A percentile compares a stretch with the other conserved stretches of the same genome.
Evolutionary conservation across 1,140 invertebrate genomes (phyloP).

Genomic region (Drosophila varians): DNA sequence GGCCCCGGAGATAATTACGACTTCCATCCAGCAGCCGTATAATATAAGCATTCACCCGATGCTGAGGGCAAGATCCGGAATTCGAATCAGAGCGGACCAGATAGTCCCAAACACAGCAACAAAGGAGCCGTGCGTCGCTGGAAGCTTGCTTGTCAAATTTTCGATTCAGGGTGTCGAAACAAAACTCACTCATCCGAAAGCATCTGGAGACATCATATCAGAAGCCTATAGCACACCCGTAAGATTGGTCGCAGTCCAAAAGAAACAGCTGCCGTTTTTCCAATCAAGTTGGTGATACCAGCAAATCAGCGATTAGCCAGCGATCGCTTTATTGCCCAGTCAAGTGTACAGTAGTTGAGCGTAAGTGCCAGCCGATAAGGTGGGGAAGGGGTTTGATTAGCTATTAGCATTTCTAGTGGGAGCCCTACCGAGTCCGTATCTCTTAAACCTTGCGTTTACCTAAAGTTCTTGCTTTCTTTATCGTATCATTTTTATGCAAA

Average conservation of each 20-base stretch:
- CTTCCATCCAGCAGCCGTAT: conserved; percentile 6
- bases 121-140: conserved; percentile 9
- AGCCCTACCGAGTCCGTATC: background rate
- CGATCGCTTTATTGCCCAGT: conserved; percentile 37
- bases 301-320: conserved; percentile 16
- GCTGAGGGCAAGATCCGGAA: conserved; percentile 6
- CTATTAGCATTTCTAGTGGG: background rate
- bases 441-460: background rate
- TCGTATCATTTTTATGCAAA: conserved; percentile 18
- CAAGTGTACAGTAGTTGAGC: conserved; percentile 30
- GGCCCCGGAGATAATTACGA: conserved; percentile 8
- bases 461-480: conserved; percentile 1
- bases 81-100: background rate
- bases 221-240: background rate
- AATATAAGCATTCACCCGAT: conserved; percentile 1
- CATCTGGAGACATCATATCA: background rate
- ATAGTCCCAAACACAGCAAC: background rate
- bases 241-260: background rate
- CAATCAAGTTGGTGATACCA: conserved; percentile 6
- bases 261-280: conserved; percentile 6
- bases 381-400: background rate
- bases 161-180: background rate
- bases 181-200: background rate
- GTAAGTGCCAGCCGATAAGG: conserved; percentile 26
- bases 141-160: conserved; percentile 13